These are phyloP conservation scores for Spilosoma lubricipeda DNA, from an alignment of 2,888 invertebrate genomes.

Conservation along the genomic window DNA sequence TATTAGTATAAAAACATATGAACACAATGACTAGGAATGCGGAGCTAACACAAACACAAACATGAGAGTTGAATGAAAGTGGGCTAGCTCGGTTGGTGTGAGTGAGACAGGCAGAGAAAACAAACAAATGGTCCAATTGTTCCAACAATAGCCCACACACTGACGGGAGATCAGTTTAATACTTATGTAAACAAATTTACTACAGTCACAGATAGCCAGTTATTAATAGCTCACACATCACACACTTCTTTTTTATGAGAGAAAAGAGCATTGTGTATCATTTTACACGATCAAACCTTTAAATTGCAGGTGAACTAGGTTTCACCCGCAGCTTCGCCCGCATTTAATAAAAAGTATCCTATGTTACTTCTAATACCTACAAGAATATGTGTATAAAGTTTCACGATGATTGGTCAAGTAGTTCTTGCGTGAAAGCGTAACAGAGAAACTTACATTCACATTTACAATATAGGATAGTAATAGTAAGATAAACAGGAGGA, in stretches of 20 bases:
- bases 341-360: too few species aligned
- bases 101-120: slow-evolving; percentile 43
- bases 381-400: too few species aligned
- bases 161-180: neutral
- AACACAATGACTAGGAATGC: slow-evolving; percentile 14
- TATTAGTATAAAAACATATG: neutral
- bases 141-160: slow-evolving; percentile 44
- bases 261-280: neutral
- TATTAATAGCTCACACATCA: slow-evolving; percentile 35
- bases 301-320: neutral
- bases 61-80: slow-evolving; percentile 10
- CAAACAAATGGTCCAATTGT: slow-evolving; percentile 58
- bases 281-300: neutral
- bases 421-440: too few species aligned
- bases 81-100: neutral
- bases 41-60: slow-evolving; percentile 16
- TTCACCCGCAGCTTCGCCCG: too few species aligned
- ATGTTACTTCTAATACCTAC: too few species aligned
- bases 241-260: neutral
- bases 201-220: slow-evolving; percentile 20
- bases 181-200: slow-evolving; percentile 50
- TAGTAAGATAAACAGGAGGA: neutral
- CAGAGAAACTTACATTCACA: too few species aligned
- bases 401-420: too few species aligned
- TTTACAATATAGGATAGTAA: neutral